These are phyloP conservation scores for Thaumetopoea pityocampa DNA, from an alignment of 1,140 invertebrate species.

Conservation along the genomic window DNA sequence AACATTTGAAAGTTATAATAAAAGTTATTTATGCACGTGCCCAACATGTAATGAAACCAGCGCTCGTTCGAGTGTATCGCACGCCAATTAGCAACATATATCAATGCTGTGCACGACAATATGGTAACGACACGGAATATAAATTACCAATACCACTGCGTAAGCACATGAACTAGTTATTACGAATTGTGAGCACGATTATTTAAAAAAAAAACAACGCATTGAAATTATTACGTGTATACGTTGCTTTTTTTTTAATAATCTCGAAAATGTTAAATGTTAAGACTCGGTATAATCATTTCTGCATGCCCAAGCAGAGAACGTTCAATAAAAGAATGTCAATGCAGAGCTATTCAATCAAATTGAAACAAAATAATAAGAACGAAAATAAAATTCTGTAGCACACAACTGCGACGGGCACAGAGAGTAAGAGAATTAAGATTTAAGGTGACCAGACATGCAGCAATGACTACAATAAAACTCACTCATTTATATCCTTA, in stretches of 20 bases:
- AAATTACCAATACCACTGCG: slow-evolving; percentile 66
- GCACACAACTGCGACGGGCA: slow-evolving; percentile 42
- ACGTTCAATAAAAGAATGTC: slow-evolving; percentile 53
- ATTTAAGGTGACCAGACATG: slow-evolving; percentile 71
- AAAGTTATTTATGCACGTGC: slow-evolving; percentile 3
- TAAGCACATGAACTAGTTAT: slow-evolving; percentile 57
- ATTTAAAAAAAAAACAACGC: slow-evolving; percentile 36
- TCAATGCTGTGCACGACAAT: slow-evolving; percentile 24
- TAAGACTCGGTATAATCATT: slow-evolving; percentile 57
- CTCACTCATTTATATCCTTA: slow-evolving; percentile 13
- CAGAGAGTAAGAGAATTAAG: slow-evolving; percentile 22
- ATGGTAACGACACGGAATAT: slow-evolving; percentile 35
- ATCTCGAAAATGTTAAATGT: slow-evolving; percentile 45
- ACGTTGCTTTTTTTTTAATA: slow-evolving; percentile 31
- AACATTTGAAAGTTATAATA: slow-evolving; percentile 2
- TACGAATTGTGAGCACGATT: slow-evolving; percentile 65
- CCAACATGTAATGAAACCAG: slow-evolving; percentile 16
- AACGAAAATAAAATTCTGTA: slow-evolving; percentile 39
- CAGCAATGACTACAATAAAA: slow-evolving; percentile 56
- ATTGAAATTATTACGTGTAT: not conserved
- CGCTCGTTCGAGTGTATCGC: slow-evolving; percentile 36
- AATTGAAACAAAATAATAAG: slow-evolving; percentile 26
- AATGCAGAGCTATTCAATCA: slow-evolving; percentile 43
- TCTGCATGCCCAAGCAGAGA: slow-evolving; percentile 73
- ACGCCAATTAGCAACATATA: slow-evolving; percentile 31